These are phyloP conservation scores for Sebastes schlegelii DNA, from an alignment of 2,113 vertebrate species.

Conservation along the genomic window DNA sequence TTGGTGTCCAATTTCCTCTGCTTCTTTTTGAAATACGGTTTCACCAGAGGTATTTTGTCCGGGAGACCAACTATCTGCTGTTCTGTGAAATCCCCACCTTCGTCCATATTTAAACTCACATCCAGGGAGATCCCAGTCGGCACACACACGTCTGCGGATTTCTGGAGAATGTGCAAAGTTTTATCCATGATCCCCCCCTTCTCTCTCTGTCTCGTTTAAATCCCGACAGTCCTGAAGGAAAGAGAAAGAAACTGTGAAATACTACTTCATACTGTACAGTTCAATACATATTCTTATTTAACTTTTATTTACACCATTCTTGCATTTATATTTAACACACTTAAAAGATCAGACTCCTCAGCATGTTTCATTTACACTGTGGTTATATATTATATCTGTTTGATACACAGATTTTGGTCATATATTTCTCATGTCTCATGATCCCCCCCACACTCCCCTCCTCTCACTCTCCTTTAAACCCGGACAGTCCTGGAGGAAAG, in stretches of 20 bases:
- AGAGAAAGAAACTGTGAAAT: conserved; percentile 26
- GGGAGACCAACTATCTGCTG: conserved; percentile 86
- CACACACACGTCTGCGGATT: conserved; percentile 70
- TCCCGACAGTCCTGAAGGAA: conserved; percentile 45
- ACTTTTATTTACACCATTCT: too few species aligned
- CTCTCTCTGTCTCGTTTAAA: conserved; percentile 20
- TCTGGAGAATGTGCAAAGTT: conserved; percentile 86
- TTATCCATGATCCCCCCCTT: conserved; percentile 76
- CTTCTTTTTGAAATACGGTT: conserved; percentile 98
- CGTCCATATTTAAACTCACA: conserved; percentile 78
- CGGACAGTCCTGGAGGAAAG: conserved; percentile 33
- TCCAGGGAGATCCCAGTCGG: conserved; percentile 80
- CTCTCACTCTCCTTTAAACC: conserved; percentile 26
- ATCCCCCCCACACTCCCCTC: conserved; percentile 19
- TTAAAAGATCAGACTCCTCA: too few species aligned
- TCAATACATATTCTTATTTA: too few species aligned
- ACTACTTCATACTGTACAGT: too few species aligned
- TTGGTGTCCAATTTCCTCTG: conserved; percentile 91
- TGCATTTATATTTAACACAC: too few species aligned
- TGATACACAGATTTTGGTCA: too few species aligned
- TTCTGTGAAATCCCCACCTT: conserved; percentile 84
- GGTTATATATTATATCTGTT: too few species aligned
- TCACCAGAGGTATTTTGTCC: conserved; percentile 92
- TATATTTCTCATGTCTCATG: conserved; percentile 55
- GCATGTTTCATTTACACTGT: too few species aligned